Evolutionary conservation across 1,140 invertebrate genomes (phyloP).

Genomic region (Drosophila tani): DNA sequence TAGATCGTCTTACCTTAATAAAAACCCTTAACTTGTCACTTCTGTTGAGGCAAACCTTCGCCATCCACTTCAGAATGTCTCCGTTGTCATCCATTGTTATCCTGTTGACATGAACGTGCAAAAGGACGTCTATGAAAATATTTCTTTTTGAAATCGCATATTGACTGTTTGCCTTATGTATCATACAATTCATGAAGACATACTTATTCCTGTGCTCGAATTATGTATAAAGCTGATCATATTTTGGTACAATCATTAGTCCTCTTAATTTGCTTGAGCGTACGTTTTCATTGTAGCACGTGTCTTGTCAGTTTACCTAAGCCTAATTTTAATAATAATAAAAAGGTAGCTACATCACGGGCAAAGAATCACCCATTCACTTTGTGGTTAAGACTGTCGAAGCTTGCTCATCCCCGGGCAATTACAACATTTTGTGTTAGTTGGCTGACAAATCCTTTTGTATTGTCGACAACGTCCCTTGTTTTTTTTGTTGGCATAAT

Average conservation of each 20-base stretch:
- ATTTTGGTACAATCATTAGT: constrained; percentile 39
- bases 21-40: constrained; percentile 50
- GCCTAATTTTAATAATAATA: constrained; percentile 82
- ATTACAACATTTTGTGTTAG: constrained; percentile 84
- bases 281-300: constrained; percentile 50
- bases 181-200: constrained; percentile 7
- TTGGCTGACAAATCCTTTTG: constrained; percentile 71
- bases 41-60: constrained; percentile 6
- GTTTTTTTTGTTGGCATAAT: constrained; percentile 58
- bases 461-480: constrained; percentile 42
- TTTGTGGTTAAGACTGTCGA: constrained; percentile 58
- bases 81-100: constrained; percentile 62
- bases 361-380: constrained; percentile 53
- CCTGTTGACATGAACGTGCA: constrained; percentile 74
- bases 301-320: constrained; percentile 63
- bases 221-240: constrained; percentile 15
- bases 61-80: constrained; percentile 38
- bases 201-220: constrained; percentile 29
- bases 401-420: constrained; percentile 42
- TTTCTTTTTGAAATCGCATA: constrained; percentile 42
- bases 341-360: constrained; percentile 54
- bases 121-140: constrained; percentile 64
- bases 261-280: constrained; percentile 42
- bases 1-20: constrained; percentile 36
- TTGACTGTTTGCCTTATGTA: constrained; percentile 28